Base-by-base conservation (phyloP, 1,140 invertebrate genomes). In the Trichomalopsis sarcophagae region DNA sequence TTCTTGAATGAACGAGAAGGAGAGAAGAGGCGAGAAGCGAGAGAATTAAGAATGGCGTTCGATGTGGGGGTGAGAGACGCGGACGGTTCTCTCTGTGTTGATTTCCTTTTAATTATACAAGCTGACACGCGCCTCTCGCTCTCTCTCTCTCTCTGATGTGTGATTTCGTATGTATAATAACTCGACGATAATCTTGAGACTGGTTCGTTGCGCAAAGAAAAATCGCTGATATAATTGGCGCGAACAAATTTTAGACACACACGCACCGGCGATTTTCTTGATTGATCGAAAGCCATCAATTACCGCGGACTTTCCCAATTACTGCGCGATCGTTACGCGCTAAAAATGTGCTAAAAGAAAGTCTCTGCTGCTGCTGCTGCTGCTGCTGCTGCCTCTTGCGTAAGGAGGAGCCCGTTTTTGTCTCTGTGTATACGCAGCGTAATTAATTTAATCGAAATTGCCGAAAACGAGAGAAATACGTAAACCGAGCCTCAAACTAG, bases 261-360 rank as follows among this genome's bases (percentile, higher is more conserved):
- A 14, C 17, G 47, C 17, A 17, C 17, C 14, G 17, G 50, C 50
- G 55, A 74, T 82, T 74, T 73, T 33, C 17, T 30, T 23, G n/a
- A 82, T 75, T 73, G 33, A 82, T 40, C 30, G 50, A 40, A 33
- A 75, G 17, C 71, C 23, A 75, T 11, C 71, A 75, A 62, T 74
- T 62, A 75, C 17, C 17, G n/a, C 14, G 13, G 17, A 62, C 5
- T 81, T 66, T 85, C n/a, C 21, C 71, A 81, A 75, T 80, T 84
- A 50, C 13, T 50, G 79, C 11, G 10, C n/a, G 17, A 21, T 17
- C 66, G 66, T 71, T 73, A 50, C 14, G 4, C 21, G 23, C 17
- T 30, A 80, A 80, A 80, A 80, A 80, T 66, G 1, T 14, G 17
- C 36, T 76, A 4, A 13, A 62, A 23, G 62, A 17, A 68, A 62